phyloP scores from a whole-genome alignment of 2,888 invertebrate species.

The Chamaedrilus cognettii region DNA sequence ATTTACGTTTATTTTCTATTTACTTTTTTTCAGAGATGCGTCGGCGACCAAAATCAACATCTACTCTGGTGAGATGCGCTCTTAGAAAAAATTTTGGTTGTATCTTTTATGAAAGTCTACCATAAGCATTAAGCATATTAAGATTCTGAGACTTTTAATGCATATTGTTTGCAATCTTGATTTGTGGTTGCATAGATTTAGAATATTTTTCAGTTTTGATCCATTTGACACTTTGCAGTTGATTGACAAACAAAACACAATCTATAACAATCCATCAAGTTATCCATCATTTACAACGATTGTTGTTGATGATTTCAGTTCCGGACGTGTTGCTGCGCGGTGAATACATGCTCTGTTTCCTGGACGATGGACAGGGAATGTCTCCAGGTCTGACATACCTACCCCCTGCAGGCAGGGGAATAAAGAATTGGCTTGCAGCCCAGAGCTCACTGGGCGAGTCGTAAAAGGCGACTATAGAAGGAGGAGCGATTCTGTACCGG shows the following conservation, averaged over 20 bases:
- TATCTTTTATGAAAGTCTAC: no score
- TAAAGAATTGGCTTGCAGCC: no score
- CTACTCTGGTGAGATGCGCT: conserved; percentile 59
- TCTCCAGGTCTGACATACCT: no score
- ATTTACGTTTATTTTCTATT: conserved; percentile 10
- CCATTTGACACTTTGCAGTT: not conserved
- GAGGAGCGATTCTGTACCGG: no score
- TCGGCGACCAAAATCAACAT: conserved; percentile 59
- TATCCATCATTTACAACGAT: not conserved
- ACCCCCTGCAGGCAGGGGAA: no score
- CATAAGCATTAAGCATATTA: no score
- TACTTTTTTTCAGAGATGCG: conserved; percentile 57
- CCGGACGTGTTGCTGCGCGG: conserved; percentile 51
- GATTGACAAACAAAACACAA: not conserved
- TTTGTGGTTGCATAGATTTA: no score
- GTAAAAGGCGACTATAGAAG: no score
- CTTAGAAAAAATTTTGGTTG: no score
- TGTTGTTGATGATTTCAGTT: not conserved
- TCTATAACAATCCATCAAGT: not conserved
- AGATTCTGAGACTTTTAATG: no score
- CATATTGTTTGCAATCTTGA: no score
- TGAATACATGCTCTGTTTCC: conserved; percentile 58
- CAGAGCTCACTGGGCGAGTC: no score
- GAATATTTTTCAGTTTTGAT: not conserved
- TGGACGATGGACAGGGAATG: conserved; percentile 63